These are phyloP conservation scores for Brotula barbata DNA, from an alignment of 2,797 vertebrate genomes.

Conservation along the genomic window DNA sequence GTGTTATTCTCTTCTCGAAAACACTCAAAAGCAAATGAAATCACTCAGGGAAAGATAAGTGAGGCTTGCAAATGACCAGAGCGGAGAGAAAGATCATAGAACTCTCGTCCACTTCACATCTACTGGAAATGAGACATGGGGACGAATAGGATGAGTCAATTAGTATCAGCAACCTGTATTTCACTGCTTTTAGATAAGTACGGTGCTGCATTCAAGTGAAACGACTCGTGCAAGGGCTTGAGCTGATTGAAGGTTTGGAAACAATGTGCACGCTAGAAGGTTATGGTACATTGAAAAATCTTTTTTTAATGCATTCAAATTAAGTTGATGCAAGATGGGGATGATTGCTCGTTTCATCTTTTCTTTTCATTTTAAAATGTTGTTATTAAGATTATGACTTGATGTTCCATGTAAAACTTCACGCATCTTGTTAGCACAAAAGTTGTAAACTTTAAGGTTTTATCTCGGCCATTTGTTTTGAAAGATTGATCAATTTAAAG, in stretches of 20 bases:
- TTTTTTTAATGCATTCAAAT: not conserved
- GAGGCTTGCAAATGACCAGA: constrained; percentile 64
- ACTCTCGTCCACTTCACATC: constrained; percentile 54
- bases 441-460: no score
- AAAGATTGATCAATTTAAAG: no score
- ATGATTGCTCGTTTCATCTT: not conserved
- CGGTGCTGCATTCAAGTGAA: constrained; percentile 3
- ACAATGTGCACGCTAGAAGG: not conserved
- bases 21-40: constrained; percentile 66
- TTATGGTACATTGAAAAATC: not conserved
- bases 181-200: constrained; percentile 13
- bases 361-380: not conserved
- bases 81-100: constrained; percentile 56
- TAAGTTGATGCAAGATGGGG: not conserved
- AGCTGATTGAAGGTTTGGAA: constrained; percentile 8
- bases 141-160: constrained; percentile 49
- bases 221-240: not conserved
- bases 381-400: not conserved
- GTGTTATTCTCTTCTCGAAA: constrained; percentile 58
- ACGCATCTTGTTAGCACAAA: no score
- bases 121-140: constrained; percentile 30
- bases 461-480: no score
- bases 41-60: constrained; percentile 63
- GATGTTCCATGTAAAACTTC: no score
- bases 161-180: constrained; percentile 34